Conservation (phyloP, 2,888 invertebrate genomes). For the Asteroscopus sphinx region DNA sequence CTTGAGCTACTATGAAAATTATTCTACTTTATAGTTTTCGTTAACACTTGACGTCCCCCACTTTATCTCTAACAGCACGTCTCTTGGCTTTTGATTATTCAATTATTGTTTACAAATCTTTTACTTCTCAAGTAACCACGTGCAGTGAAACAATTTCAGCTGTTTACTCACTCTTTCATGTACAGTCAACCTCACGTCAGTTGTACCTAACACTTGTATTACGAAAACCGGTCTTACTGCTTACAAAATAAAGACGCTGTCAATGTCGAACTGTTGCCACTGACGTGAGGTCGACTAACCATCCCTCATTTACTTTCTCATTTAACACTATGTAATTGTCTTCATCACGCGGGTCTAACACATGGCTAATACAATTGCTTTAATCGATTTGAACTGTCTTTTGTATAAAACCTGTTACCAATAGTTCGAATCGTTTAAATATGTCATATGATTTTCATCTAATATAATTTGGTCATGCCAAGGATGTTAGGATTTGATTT, state of each 20-base stretch:
- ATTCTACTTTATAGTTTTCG: too few relatives aligned
- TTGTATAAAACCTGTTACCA: not conserved
- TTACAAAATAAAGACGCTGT: too few relatives aligned
- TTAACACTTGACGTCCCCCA: too few relatives aligned
- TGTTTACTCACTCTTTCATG: too few relatives aligned
- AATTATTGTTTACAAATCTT: constrained; percentile 19
- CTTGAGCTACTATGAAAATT: too few relatives aligned
- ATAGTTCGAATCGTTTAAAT: not conserved
- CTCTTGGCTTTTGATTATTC: constrained; percentile 4
- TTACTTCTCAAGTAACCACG: constrained; percentile 22
- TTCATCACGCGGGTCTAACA: constrained; percentile 31
- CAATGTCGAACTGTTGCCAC: too few relatives aligned
- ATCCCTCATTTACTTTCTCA: too few relatives aligned
- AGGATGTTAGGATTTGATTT: not conserved
- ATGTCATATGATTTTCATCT: not conserved
- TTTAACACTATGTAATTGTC: constrained; percentile 30
- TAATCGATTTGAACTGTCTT: constrained; percentile 14
- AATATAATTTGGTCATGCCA: not conserved
- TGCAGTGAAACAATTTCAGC: constrained; percentile 31
- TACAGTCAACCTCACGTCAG: too few relatives aligned
- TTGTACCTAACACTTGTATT: too few relatives aligned
- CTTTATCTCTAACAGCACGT: too few relatives aligned
- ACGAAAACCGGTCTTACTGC: too few relatives aligned
- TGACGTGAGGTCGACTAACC: too few relatives aligned
- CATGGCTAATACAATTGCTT: constrained; percentile 8